Percentiles rank a stretch among this genome's conserved stretches.
phyloP scores from a whole-genome alignment of 2,797 vertebrate species.

The Ceyx erithaca region DNA sequence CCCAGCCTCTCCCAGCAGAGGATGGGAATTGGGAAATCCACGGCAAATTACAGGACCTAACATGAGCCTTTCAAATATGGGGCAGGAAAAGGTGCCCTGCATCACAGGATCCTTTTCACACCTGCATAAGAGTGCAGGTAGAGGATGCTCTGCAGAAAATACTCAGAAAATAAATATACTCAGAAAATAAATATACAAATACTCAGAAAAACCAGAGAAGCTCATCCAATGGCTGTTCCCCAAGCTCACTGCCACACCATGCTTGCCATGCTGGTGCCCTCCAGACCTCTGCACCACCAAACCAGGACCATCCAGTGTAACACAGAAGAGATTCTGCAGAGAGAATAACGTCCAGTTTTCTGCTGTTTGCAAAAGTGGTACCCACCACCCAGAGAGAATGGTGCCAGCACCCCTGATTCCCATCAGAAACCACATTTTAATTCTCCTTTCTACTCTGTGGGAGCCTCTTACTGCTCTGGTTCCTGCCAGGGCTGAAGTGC shows the following conservation, averaged over 20 bases:
- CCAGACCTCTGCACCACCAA: not conserved
- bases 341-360: not conserved
- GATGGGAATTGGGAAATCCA: not conserved
- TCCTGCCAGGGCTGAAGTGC: not conserved
- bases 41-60: not conserved
- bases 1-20: not conserved
- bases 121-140: not conserved
- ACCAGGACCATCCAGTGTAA: not conserved
- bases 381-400: rapidly evolving
- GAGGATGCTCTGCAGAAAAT: not conserved
- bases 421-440: not conserved
- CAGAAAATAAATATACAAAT: not conserved
- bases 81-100: not conserved
- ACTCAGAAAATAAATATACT: not conserved
- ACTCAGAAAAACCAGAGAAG: not conserved
- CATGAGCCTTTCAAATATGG: not conserved
- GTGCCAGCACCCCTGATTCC: not conserved
- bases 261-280: rapidly evolving
- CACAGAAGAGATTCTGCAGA: not conserved
- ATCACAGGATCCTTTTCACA: not conserved
- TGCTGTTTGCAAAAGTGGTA: not conserved
- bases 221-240: not conserved
- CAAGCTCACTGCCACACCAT: not conserved
- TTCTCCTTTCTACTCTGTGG: not conserved
- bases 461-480: not conserved